phyloP scores from a whole-genome alignment of 2,113 vertebrate species.

The Lepus europaeus region DNA sequence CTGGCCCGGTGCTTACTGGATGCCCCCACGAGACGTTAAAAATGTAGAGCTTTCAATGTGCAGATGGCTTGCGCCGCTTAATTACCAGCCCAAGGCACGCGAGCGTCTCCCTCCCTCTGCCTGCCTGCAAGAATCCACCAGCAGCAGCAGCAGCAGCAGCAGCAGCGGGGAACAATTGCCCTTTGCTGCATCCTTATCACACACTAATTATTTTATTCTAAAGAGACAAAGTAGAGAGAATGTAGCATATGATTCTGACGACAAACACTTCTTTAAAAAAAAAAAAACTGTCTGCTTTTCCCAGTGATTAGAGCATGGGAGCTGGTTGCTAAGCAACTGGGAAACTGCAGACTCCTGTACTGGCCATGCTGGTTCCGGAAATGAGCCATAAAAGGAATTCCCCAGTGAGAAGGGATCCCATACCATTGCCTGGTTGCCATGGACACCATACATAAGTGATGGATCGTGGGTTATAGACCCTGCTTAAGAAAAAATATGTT shows the following conservation, averaged over 20 bases:
- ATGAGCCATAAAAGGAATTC: slow-evolving; percentile 90
- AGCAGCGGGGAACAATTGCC: slow-evolving; percentile 1
- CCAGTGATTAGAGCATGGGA: slow-evolving; percentile 87
- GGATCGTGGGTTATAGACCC: slow-evolving; percentile 85
- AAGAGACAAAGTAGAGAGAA: slow-evolving; percentile 83
- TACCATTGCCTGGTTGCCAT: slow-evolving; percentile 89
- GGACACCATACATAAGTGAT: slow-evolving; percentile 87
- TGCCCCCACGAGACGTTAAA: slow-evolving; percentile 77
- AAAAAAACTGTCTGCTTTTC: slow-evolving; percentile 80
- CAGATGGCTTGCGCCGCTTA: slow-evolving; percentile 80
- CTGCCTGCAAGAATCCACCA: slow-evolving; percentile 61
- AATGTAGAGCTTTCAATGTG: slow-evolving; percentile 71
- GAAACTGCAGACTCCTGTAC: slow-evolving; percentile 86
- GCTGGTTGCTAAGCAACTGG: slow-evolving; percentile 91
- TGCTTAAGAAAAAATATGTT: slow-evolving; percentile 81
- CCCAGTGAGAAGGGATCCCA: slow-evolving; percentile 86
- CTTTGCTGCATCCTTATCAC: slow-evolving; percentile 71
- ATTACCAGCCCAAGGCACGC: slow-evolving; percentile 71
- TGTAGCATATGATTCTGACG: slow-evolving; percentile 81
- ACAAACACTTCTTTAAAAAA: slow-evolving; percentile 68
- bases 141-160: slow-evolving; percentile 54
- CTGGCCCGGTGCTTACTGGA: slow-evolving; percentile 66
- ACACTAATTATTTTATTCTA: slow-evolving; percentile 78
- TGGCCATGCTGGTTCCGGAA: slow-evolving; percentile 88
- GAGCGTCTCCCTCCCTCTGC: slow-evolving; percentile 41